Base-by-base conservation (phyloP, 2,113 vertebrate genomes). In the Catharus minimus region DNA sequence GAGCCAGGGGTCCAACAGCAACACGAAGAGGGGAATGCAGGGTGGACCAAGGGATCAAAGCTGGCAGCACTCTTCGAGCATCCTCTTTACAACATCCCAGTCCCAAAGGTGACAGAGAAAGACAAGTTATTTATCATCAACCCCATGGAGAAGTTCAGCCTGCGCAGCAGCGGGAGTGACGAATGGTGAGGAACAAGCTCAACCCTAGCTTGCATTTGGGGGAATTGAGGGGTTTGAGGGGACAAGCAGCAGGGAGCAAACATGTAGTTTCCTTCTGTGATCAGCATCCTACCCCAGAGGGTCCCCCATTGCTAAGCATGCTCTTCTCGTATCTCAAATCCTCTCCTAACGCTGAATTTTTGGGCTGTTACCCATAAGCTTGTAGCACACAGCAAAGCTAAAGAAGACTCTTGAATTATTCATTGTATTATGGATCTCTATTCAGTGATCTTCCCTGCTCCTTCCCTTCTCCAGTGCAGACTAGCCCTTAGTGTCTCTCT, bases 71-170 rank as follows among this genome's bases (percentile, higher is more conserved):
- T 98, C 55, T 98, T 98, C 33, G 21, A 97, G 52, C 98, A 99
- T 85, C 97, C 97, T 15, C 96, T 98, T 13, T 98, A 98, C 95
- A 97, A 97, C 53, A 57, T 93, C 46, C 97, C 97, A 4, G 11
- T 39, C 10, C 96, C 96, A 0, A 44, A 90, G 7, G 57, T 97
- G 57, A 91, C 76, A 1, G 96, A 98, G 36, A 97, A 97, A 4
- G 98, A 99, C 95, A 96, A 96, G 91, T 96, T 98, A 73, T 97
- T 98, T 80, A 95, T 75, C 3, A 71, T 98, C 66, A 98, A 97
- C 62, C 82, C 98, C 28, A 95, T 95, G 80, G 92, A 94, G 84
- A 97, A 96, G 73, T 93, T 97, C 67, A 96, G 88, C 8, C 92
- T 97, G 75, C 92, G 1, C 77, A 97, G 78, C 89, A 98, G 97